These are phyloP conservation scores for Drosophila anomelani DNA, from an alignment of 2,888 invertebrate species.

Conservation along the genomic window DNA sequence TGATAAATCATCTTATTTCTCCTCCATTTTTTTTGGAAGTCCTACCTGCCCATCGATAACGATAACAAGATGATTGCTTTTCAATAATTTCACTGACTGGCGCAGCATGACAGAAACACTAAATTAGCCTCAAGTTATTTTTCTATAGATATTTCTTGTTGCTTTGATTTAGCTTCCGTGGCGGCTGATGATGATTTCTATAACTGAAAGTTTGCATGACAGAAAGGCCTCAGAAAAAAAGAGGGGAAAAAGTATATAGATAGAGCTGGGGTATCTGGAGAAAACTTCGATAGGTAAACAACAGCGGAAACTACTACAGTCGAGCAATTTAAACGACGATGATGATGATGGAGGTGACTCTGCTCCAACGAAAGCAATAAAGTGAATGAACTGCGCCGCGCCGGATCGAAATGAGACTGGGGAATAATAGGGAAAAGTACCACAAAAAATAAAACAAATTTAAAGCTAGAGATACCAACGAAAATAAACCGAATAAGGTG, in stretches of 20 bases:
- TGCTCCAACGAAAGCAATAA: conserved; percentile 33
- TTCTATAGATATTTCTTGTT: conserved; percentile 28
- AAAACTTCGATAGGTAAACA: conserved; percentile 37
- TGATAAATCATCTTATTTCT: conserved; percentile 32
- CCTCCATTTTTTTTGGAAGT: neutral
- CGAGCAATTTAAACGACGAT: conserved; percentile 47
- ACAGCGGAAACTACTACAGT: conserved; percentile 38
- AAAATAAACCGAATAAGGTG: conserved; percentile 2
- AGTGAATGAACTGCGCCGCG: conserved; percentile 44
- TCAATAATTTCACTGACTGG: conserved; percentile 60
- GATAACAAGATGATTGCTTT: conserved; percentile 66
- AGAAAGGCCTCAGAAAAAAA: conserved; percentile 16
- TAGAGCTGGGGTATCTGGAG: conserved; percentile 11
- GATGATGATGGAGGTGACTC: conserved; percentile 26
- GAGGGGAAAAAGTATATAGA: conserved; percentile 6
- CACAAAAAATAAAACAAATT: conserved; percentile 10
- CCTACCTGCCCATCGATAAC: conserved; percentile 50
- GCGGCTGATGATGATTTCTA: conserved; percentile 47
- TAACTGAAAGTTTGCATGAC: conserved; percentile 67
- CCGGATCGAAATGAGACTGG: conserved; percentile 10
- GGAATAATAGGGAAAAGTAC: conserved; percentile 16
- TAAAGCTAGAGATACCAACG: neutral
- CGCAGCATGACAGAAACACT: conserved; percentile 60
- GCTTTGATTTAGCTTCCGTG: conserved; percentile 58
- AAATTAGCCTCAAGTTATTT: conserved; percentile 51